phyloP scores from a whole-genome alignment of 2,888 invertebrate species.

The Rotaria macrura region DNA sequence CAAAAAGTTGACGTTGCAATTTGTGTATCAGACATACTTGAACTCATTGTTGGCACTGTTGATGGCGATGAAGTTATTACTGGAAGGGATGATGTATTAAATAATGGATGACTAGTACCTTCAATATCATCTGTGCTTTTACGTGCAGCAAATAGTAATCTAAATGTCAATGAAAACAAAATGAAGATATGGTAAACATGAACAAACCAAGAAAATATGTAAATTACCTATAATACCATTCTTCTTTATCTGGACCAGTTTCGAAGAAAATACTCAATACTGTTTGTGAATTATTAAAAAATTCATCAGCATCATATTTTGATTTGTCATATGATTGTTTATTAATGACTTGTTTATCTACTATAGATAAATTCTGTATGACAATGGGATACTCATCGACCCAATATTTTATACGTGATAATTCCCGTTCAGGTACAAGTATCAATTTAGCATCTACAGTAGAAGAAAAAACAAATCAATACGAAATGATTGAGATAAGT shows the following conservation, averaged over 20 bases:
- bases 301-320: background rate
- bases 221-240: background rate
- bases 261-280: background rate
- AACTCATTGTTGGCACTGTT: background rate
- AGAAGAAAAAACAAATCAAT: background rate
- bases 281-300: background rate
- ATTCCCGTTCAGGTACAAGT: background rate
- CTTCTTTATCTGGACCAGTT: conserved; percentile 19
- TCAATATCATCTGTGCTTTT: background rate
- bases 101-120: too few species aligned
- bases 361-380: background rate
- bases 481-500: too few species aligned
- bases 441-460: background rate
- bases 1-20: background rate
- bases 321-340: background rate
- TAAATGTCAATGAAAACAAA: background rate
- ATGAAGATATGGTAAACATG: too few species aligned
- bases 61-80: background rate
- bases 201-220: background rate
- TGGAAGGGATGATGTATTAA: background rate
- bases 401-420: conserved; percentile 1
- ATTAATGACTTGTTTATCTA: background rate
- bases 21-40: background rate
- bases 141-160: background rate
- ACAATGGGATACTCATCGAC: background rate